Percentiles rank a stretch among this genome's conserved stretches.
Conservation (phyloP, 2,797 vertebrate genomes). For the Vireo griseus region DNA sequence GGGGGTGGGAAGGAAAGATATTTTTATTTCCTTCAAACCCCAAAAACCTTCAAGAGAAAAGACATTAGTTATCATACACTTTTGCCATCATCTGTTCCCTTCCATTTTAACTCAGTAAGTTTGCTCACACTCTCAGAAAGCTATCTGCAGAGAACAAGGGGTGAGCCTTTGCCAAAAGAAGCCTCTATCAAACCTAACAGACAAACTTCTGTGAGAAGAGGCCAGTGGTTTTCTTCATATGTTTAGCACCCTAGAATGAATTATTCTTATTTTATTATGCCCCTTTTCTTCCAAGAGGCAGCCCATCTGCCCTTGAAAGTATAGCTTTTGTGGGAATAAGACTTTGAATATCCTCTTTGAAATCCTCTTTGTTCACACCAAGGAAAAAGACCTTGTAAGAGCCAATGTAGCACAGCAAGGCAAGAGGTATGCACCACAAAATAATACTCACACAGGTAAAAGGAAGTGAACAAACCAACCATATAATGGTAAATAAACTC, state of each 20-base stretch:
- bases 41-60: not conserved
- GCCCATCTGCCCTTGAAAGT: not conserved
- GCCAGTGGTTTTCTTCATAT: not conserved
- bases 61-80: not conserved
- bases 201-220: not conserved
- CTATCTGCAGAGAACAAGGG: not conserved
- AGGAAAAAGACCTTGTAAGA: not conserved
- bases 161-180: not conserved
- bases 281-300: not conserved
- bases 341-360: not conserved
- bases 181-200: not conserved
- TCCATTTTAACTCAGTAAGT: not conserved
- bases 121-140: not conserved
- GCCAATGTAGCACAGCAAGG: not conserved
- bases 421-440: not conserved
- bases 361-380: accelerated
- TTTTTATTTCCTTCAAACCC: not conserved
- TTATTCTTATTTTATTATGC: not conserved
- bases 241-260: not conserved
- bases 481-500: not conserved
- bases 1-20: not conserved
- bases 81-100: not conserved
- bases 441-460: not conserved
- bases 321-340: not conserved
- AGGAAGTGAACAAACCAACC: not conserved